Percentiles rank a stretch among this genome's conserved stretches.
Evolutionary conservation across 2,113 vertebrate species (phyloP).

Genomic region (Galeopterus variegatus): DNA sequence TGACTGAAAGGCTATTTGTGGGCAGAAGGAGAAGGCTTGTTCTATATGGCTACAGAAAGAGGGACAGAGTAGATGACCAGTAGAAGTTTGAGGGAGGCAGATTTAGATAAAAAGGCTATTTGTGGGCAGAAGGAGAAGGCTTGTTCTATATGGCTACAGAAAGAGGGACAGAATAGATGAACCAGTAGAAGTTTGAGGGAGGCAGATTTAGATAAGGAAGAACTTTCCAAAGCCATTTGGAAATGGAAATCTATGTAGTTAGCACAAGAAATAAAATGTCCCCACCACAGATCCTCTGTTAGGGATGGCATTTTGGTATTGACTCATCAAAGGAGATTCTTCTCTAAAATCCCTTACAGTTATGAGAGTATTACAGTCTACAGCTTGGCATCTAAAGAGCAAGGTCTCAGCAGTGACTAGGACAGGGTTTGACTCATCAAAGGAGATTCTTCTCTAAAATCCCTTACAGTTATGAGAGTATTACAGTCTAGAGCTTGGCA

Average conservation of each 20-base stretch:
- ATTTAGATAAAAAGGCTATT: background rate
- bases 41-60: background rate
- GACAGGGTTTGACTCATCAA: background rate
- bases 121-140: background rate
- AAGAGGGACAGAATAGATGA: background rate
- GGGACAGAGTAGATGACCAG: background rate
- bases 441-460: background rate
- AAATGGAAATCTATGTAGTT: background rate
- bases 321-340: background rate
- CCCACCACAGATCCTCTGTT: accelerated
- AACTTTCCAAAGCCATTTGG: constrained; percentile 14
- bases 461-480: background rate
- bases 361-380: background rate
- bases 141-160: background rate
- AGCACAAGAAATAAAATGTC: background rate
- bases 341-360: background rate
- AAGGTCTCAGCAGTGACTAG: background rate
- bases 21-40: background rate
- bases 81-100: background rate
- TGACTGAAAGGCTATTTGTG: background rate
- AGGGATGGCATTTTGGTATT: background rate
- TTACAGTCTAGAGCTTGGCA: background rate
- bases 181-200: background rate
- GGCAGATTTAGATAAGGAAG: background rate
- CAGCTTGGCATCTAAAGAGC: background rate